A percentile compares a stretch with the other conserved stretches of the same genome.
These are phyloP conservation scores for Euproctis similis DNA, from an alignment of 2,888 invertebrate genomes.

Conservation along the genomic window DNA sequence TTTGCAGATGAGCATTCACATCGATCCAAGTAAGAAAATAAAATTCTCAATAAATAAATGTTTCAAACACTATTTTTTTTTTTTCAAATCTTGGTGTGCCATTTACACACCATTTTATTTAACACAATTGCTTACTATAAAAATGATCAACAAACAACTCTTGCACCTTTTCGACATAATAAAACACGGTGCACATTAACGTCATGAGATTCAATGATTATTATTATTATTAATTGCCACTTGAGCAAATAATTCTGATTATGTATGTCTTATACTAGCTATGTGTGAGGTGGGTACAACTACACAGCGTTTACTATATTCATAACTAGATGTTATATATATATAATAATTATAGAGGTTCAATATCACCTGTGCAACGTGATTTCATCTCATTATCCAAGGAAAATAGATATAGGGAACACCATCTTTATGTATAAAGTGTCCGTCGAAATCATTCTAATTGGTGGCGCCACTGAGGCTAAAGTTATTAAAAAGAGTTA, in stretches of 20 bases:
- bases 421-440: no score
- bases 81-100: no score
- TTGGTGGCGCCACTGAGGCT: no score
- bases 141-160: slow-evolving; percentile 73
- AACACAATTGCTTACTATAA: slow-evolving; percentile 74
- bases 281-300: slow-evolving; percentile 66
- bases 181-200: slow-evolving; percentile 45
- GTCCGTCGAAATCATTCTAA: no score
- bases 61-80: slow-evolving; percentile 72
- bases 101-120: slow-evolving; percentile 66
- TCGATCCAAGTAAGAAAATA: slow-evolving; percentile 70
- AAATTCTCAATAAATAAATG: slow-evolving; percentile 76
- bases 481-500: no score
- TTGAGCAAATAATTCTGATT: slow-evolving; percentile 72
- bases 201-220: slow-evolving; percentile 73
- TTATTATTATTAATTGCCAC: slow-evolving; percentile 57
- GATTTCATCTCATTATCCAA: slow-evolving; percentile 42
- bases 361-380: slow-evolving; percentile 54
- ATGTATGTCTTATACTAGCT: slow-evolving; percentile 58
- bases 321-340: slow-evolving; percentile 32
- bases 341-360: slow-evolving; percentile 44
- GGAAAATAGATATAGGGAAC: no score
- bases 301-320: slow-evolving; percentile 47
- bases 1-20: slow-evolving; percentile 73
- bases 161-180: slow-evolving; percentile 56